phyloP scores from a whole-genome alignment of 2,113 vertebrate genomes.

The Barnardius zonarius region DNA sequence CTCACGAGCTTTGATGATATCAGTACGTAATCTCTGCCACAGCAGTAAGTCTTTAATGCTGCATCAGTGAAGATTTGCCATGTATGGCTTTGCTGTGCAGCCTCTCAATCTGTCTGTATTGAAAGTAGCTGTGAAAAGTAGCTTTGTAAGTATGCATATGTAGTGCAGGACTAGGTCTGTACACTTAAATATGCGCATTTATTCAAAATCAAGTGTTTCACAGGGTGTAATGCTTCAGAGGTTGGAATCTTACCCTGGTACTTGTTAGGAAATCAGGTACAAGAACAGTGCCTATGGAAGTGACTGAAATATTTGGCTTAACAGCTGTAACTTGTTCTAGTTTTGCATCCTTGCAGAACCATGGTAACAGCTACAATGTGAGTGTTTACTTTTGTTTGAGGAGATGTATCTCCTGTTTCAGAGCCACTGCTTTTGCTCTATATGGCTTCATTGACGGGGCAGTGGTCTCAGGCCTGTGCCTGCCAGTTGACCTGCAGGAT shows the following conservation, averaged over 20 bases:
- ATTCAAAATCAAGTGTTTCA: not conserved
- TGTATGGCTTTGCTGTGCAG: not conserved
- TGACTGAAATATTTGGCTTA: not conserved
- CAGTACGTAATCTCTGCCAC: not conserved
- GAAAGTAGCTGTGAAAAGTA: not conserved
- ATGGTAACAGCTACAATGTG: not conserved
- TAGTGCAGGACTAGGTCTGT: not conserved
- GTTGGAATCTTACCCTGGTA: not conserved
- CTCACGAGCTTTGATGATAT: not conserved
- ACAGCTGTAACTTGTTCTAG: not conserved
- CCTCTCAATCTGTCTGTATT: not conserved
- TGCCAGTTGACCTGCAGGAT: not conserved
- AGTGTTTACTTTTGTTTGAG: not conserved
- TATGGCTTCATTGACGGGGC: fast-evolving
- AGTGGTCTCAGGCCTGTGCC: not conserved
- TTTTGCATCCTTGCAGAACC: not conserved
- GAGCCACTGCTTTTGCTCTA: not conserved
- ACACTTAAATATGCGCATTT: not conserved
- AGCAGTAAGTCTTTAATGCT: not conserved
- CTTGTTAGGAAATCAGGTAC: not conserved
- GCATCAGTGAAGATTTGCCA: fast-evolving
- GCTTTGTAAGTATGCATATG: not conserved
- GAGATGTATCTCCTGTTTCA: not conserved
- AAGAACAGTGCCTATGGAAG: not conserved
- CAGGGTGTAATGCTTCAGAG: not conserved